Evolutionary conservation across 2,113 vertebrate genomes (phyloP), one percentile per base, ranked within the genome.

Genomic region (Collichthys lucidus): DNA sequence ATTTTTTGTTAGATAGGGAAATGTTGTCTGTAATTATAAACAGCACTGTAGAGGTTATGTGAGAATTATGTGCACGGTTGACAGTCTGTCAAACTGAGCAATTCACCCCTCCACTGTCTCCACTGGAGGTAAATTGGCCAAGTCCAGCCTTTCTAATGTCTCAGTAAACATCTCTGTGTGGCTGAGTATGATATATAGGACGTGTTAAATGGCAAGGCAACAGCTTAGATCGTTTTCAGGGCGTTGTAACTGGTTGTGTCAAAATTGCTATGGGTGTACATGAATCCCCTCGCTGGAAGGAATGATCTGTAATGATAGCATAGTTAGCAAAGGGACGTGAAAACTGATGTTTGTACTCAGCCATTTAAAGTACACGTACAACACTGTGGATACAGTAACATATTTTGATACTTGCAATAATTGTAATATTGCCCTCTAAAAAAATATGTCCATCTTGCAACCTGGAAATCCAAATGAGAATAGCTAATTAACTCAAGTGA

Each of bases 61-160:
- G 3, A 56, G 17, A 53, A 49, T 19, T 22, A 62, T 19, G 47
- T 26, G 15, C 46, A 64, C 17, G 77, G 60, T n/a, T 47, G 35
- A 40, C 8, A 40, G 16, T 69, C 20, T 35, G 53, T 64, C n/a
- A 49, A 24, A 59, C 71, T 2, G 22, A 82, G 24, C 24, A 11
- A 10, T 35, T 72, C 53, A 75, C n/a, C 14, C 57, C 77, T 49
- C 50, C 8, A 5, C 70, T 24, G 61, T 61, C 53, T 44, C 53
- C 19, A 19, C 31, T 11, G 14, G 50, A 66, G 56, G 62, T 78
- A 82, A 85, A 88, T 67, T 44, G 78, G 61, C 50, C 16, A 46
- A 24, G 44, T 47, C 15, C 42, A 42, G 52, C 69, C 20, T 85
- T 57, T 46, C 68, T 5, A 74, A 46, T 49, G 71, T 61, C 69